Percentiles rank a stretch among this genome's conserved stretches.
These are phyloP conservation scores for Drosophila phalerata DNA, from an alignment of 2,888 invertebrate genomes.

Conservation along the genomic window DNA sequence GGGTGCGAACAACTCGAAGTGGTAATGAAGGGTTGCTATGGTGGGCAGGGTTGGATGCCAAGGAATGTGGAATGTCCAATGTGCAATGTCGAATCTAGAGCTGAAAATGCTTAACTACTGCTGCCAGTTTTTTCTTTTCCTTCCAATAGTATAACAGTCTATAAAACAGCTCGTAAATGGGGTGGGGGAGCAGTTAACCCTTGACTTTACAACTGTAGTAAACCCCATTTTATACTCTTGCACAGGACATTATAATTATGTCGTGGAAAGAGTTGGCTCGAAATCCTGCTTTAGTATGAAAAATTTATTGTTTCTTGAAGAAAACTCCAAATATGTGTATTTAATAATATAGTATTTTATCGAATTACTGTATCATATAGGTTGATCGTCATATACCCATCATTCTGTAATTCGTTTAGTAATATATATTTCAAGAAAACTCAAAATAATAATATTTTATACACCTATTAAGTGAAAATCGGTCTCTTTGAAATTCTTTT, in stretches of 20 bases:
- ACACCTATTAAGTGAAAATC: neutral
- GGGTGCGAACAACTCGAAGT: constrained; percentile 61
- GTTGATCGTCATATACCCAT: too few relatives aligned
- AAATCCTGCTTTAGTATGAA: neutral
- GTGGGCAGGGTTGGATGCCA: constrained; percentile 1
- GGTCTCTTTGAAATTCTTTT: too few relatives aligned
- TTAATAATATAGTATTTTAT: too few relatives aligned
- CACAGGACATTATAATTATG: neutral
- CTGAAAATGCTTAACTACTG: constrained; percentile 48
- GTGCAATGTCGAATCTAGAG: constrained; percentile 18
- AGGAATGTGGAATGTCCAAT: constrained; percentile 11
- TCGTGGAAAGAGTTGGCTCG: too few relatives aligned
- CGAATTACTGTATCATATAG: too few relatives aligned
- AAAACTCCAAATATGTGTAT: too few relatives aligned
- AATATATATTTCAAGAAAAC: neutral
- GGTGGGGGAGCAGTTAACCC: constrained; percentile 41
- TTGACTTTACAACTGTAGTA: constrained; percentile 53
- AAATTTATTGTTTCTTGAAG: too few relatives aligned
- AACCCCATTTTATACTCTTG: constrained; percentile 30
- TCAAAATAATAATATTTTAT: neutral
- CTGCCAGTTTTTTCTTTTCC: constrained; percentile 1
- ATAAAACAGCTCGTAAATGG: constrained; percentile 76
- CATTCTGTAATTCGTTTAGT: too few relatives aligned
- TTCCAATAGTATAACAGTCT: constrained; percentile 52
- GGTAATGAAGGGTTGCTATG: constrained; percentile 56